Evolutionary conservation across 2,888 invertebrate species (phyloP), one percentile per base, ranked within the genome.

Genomic region (Patella pellucida): DNA sequence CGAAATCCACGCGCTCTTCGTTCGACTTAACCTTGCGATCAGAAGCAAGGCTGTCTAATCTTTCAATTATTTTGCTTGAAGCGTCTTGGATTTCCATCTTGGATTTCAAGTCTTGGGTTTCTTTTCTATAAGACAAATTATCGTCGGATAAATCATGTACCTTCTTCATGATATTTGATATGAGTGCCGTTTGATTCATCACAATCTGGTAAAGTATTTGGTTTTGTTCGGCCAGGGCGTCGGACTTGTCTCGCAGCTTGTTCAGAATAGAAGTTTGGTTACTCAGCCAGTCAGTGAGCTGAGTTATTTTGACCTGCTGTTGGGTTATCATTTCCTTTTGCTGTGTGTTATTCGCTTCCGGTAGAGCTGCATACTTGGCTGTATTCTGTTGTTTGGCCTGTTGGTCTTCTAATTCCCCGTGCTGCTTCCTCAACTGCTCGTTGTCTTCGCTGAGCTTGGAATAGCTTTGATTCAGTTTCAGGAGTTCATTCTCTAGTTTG

Each of bases 401-500:
- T 69, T 78, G 79, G 11, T 82, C 81, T 15, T 82, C 84, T 12
- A 85, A 70, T 75, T 86, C 84, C 16, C 81, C 81, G 71, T 85
- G 84, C 41, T 81, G 69, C 72, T 81, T 79, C 70, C 80, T 81
- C 52, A 88, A 62, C 50, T 73, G 69, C 14, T 86, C 85, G 69
- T 85, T 83, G 52, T 89, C 86, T 23, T 78, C 76, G 69, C 79
- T 78, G 12, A 89, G 75, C 3, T 79, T 74, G 3, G 76, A 77
- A 72, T 87, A 86, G 72, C 82, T 86, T 70, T 86, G 83, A 67
- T 84, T 87, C 68, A 89, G 79, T 76, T 81, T 83, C 69, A 87
- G 70, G 9, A 89, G 77, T 52, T 87, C 86, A 74, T 88, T 89
- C 79, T 89, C 89, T 11, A 89, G 74, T 70, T 77, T 83, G 2